phyloP scores from a whole-genome alignment of 2,113 vertebrate species.

The Rhinichthys klamathensis region DNA sequence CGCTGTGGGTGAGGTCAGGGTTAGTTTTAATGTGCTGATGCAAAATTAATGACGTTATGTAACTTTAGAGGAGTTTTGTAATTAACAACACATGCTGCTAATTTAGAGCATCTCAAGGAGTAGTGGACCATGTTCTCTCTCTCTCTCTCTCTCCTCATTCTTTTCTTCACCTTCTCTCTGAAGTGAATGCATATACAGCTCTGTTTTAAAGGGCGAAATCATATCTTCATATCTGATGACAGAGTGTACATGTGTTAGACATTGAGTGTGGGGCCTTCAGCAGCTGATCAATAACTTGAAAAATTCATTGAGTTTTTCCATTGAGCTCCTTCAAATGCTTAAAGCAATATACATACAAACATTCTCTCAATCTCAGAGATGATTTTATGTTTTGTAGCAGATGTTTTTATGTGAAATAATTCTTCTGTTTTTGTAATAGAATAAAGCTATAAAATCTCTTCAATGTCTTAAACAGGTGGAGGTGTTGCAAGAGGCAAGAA shows the following conservation, averaged over 20 bases:
- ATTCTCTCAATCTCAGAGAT: not conserved
- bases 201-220: not conserved
- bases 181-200: slow-evolving; percentile 16
- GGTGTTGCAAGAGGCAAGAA: slow-evolving; percentile 90
- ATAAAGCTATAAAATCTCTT: not conserved
- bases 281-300: too few relatives aligned
- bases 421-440: slow-evolving; percentile 46
- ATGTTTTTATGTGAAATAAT: slow-evolving; percentile 17
- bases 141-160: slow-evolving; percentile 19
- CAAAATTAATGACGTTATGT: slow-evolving; percentile 73
- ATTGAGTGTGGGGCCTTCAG: not conserved
- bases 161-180: slow-evolving; percentile 36
- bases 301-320: not conserved
- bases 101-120: slow-evolving; percentile 64
- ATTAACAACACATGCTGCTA: slow-evolving; percentile 73
- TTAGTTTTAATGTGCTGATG: slow-evolving; percentile 67
- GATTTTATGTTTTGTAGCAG: not conserved
- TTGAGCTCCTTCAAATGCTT: not conserved
- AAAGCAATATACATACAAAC: not conserved
- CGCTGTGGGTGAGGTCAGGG: slow-evolving; percentile 54
- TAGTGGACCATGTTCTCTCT: slow-evolving; percentile 58
- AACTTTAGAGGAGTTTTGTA: slow-evolving; percentile 72
- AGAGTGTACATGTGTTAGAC: not conserved
- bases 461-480: slow-evolving; percentile 79
- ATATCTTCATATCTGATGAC: not conserved